Evolutionary conservation across 2,797 vertebrate genomes (phyloP).

Genomic region (Varecia variegata): DNA sequence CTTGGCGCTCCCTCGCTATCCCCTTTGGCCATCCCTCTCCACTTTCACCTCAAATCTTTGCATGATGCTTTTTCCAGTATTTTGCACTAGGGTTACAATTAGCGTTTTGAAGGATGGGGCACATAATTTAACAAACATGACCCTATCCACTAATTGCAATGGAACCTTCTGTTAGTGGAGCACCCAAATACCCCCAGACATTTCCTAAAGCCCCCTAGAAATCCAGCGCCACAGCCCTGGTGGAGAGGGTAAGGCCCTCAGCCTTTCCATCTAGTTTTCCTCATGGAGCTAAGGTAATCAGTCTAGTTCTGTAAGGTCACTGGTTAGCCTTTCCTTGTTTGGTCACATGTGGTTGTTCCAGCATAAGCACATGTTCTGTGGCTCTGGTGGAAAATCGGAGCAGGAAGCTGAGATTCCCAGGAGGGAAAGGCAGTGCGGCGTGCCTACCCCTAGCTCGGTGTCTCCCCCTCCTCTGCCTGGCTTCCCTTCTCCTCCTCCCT

Average conservation of each 20-base stretch:
- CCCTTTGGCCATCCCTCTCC: background rate
- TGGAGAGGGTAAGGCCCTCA: background rate
- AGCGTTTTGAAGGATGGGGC: background rate
- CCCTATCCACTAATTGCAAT: background rate
- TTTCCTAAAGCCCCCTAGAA: background rate
- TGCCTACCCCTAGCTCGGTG: background rate
- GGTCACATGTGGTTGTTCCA: background rate
- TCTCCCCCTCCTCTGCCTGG: background rate
- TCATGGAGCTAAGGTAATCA: background rate
- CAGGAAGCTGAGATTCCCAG: background rate
- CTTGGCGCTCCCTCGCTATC: fast-evolving
- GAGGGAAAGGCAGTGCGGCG: fast-evolving
- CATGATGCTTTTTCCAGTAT: background rate
- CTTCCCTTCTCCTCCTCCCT: too few relatives aligned
- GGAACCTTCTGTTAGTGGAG: too few relatives aligned
- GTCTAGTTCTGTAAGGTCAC: background rate
- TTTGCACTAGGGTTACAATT: background rate
- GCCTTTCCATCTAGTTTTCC: background rate
- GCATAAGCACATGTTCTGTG: too few relatives aligned
- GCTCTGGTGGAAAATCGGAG: background rate
- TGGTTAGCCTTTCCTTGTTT: background rate
- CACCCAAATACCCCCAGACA: fast-evolving
- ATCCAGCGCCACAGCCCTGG: fast-evolving
- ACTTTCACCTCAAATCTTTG: background rate
- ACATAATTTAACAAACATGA: background rate